These are phyloP conservation scores for Lontra canadensis DNA, from an alignment of 2,113 vertebrate genomes.

Conservation along the genomic window DNA sequence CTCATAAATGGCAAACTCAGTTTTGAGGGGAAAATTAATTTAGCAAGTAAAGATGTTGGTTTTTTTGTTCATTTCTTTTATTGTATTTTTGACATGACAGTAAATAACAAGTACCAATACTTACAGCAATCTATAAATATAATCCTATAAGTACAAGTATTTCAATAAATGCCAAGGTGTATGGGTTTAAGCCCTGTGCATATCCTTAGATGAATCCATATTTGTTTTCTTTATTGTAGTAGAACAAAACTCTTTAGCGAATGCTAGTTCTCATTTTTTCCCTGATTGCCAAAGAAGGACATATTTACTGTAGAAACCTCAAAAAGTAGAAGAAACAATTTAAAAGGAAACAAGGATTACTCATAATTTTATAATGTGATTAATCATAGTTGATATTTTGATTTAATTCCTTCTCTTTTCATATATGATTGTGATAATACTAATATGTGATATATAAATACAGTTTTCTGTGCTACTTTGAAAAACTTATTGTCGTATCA, in stretches of 20 bases:
- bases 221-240: not conserved
- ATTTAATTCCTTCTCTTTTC: conserved; percentile 15
- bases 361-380: not conserved
- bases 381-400: conserved; percentile 23
- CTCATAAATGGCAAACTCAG: not conserved
- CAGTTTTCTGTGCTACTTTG: not conserved
- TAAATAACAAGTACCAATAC: not conserved
- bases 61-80: conserved; percentile 8
- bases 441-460: not conserved
- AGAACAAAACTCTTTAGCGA: not conserved
- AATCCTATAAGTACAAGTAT: conserved; percentile 1
- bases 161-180: conserved; percentile 1
- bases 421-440: not conserved
- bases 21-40: conserved; percentile 13
- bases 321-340: not conserved
- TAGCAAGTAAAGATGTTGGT: not conserved
- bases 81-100: not conserved
- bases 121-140: not conserved
- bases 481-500: conserved; percentile 1
- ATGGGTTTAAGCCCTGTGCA: not conserved
- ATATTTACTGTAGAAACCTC: conserved; percentile 3
- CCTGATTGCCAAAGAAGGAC: not conserved
- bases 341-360: not conserved
- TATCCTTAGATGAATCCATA: not conserved
- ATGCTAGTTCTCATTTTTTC: not conserved